Percentiles rank a stretch among this genome's conserved stretches.
Evolutionary conservation across 1,140 invertebrate genomes (phyloP).

Genomic region (Chrysoperla carnea): DNA sequence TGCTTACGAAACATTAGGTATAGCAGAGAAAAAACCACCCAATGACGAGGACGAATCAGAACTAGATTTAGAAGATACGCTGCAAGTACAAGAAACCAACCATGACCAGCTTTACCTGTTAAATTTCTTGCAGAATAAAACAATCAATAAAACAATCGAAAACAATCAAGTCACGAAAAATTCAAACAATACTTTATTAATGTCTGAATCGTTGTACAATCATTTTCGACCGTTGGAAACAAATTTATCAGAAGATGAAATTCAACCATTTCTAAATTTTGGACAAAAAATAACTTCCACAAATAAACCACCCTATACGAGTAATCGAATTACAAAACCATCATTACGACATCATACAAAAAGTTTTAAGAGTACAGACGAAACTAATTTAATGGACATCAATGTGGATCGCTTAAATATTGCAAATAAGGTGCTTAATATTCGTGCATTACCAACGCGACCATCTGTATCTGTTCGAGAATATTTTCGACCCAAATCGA

Average conservation of each 20-base stretch:
- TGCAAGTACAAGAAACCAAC: slow-evolving; percentile 30
- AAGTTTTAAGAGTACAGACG: background rate
- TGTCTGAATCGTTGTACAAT: slow-evolving; percentile 40
- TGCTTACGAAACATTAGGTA: background rate
- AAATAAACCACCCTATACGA: slow-evolving; percentile 22
- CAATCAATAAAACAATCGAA: background rate
- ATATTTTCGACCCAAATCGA: slow-evolving; percentile 23
- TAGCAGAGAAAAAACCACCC: background rate
- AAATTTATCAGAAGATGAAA: slow-evolving; percentile 41
- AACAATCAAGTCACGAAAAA: background rate
- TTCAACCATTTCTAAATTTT: slow-evolving; percentile 50
- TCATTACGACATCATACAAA: background rate
- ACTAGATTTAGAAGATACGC: slow-evolving; percentile 28
- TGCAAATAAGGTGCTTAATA: background rate
- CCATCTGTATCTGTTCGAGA: slow-evolving; percentile 29
- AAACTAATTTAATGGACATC: background rate
- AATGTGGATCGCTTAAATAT: background rate
- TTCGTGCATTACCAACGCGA: slow-evolving; percentile 16
- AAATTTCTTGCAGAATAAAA: slow-evolving; percentile 21
- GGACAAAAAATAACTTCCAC: slow-evolving; percentile 41
- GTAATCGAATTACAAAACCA: background rate
- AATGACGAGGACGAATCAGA: slow-evolving; percentile 22
- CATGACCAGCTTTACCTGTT: slow-evolving; percentile 25
- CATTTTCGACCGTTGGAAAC: slow-evolving; percentile 40
- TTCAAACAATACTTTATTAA: slow-evolving; percentile 20